Base-by-base conservation (phyloP, 2,797 vertebrate genomes). In the Muraenolepis orangiensis region DNA sequence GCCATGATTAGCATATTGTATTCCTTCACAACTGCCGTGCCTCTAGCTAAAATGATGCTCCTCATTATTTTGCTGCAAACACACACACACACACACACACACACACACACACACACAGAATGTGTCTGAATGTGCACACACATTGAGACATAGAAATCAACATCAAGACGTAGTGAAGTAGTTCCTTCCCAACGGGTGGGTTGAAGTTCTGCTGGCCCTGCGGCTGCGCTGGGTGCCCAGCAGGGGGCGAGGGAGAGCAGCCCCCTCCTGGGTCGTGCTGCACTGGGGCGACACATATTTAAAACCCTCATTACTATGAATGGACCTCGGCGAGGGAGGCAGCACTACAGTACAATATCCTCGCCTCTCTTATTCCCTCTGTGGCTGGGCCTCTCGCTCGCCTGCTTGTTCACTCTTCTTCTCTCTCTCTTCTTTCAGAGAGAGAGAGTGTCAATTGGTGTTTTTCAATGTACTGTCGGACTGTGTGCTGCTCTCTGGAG, bases 241-340 rank as follows among this genome's bases (percentile, higher is more conserved):
- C 78, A 82, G 82, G 85, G 80, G 81, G 86, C 85, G 4, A 74
- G 84, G 73, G 84, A 77, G 76, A 76, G 66, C 75, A 76, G 2
- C 18, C 7, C 46, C 82, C 88, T 86, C 78, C 64, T 76, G 83
- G 85, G 86, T 81, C 75, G 74, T 85, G 80, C 91, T 88, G 80
- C 77, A 81, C 86, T 90, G 46, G 85, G 82, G 81, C 80, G 82
- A 89, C 90, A 86, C 87, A 90, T 90, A 93, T 91, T 92, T 91
- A 91, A 92, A 89, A 81, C 81, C 80, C 84, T 86, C 86, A 91
- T 93, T 88, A 90, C 93, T 93, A 93, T 93, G 92, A 87, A 91
- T 84, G 74, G 74, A 80, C 81, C 88, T n/a, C 77, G 6, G 78
- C 46, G 16, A 84, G 84, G 82, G 84, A 81, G 75, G 67, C 75